Percentiles rank a stretch among this genome's conserved stretches.
Evolutionary conservation across 2,888 invertebrate species (phyloP).

Genomic region (Apodemia mormo): DNA sequence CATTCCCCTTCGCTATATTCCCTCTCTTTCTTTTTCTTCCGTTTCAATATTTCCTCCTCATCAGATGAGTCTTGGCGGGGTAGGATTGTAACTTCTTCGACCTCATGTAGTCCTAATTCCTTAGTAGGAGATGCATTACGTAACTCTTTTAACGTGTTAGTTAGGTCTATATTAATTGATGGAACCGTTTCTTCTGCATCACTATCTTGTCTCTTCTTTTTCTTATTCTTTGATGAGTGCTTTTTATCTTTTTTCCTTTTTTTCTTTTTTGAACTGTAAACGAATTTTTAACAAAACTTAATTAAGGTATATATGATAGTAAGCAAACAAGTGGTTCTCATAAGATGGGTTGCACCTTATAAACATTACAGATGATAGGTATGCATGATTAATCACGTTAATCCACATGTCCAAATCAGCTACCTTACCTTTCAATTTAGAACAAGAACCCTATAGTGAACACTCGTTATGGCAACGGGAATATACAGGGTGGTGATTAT

Average conservation of each 20-base stretch:
- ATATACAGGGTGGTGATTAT: too few relatives aligned
- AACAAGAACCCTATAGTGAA: too few relatives aligned
- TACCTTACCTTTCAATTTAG: too few relatives aligned
- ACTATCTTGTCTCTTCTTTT: constrained; percentile 47
- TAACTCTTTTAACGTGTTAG: constrained; percentile 62
- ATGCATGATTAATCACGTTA: too few relatives aligned
- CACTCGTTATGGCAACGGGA: too few relatives aligned
- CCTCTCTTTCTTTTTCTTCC: constrained; percentile 50
- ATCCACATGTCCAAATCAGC: too few relatives aligned
- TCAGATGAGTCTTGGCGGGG: constrained; percentile 44
- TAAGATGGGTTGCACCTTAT: too few relatives aligned
- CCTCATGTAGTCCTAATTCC: constrained; percentile 48
- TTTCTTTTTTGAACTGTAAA: constrained; percentile 59
- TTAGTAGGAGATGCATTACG: constrained; percentile 64
- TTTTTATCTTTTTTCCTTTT: constrained; percentile 66
- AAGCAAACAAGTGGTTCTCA: too few relatives aligned
- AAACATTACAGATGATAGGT: too few relatives aligned
- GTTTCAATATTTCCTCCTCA: constrained; percentile 43
- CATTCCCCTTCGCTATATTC: constrained; percentile 76
- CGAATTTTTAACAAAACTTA: background rate
- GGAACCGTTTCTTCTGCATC: constrained; percentile 45
- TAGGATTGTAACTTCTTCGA: constrained; percentile 40
- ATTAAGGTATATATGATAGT: too few relatives aligned
- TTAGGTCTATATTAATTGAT: constrained; percentile 57
- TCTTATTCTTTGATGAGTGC: constrained; percentile 55